These are phyloP conservation scores for Pachycephus smyrnensis DNA, from an alignment of 2,888 invertebrate genomes.

Conservation along the genomic window DNA sequence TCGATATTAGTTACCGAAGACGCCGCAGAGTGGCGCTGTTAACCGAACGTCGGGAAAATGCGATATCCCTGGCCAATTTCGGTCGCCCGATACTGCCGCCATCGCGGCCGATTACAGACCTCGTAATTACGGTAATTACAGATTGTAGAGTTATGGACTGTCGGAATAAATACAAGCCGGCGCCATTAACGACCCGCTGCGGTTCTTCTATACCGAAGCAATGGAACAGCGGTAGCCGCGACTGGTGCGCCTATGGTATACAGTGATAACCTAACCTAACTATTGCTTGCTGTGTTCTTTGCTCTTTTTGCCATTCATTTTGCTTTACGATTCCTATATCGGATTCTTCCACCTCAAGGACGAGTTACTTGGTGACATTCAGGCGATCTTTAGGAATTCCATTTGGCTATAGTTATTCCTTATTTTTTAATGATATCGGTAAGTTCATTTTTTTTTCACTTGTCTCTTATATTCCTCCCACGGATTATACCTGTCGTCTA, in stretches of 20 bases:
- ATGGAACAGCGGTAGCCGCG: conserved; percentile 7
- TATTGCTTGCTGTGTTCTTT: conserved; percentile 28
- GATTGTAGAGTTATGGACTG: conserved; percentile 55
- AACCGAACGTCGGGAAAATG: background rate
- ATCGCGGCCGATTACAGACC: conserved; percentile 27
- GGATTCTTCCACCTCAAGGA: conserved; percentile 36
- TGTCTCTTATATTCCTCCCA: background rate
- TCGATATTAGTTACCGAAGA: background rate
- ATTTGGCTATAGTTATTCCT: background rate
- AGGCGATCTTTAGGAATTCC: background rate
- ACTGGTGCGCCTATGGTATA: background rate
- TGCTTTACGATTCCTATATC: conserved; percentile 27
- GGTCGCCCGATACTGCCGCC: conserved; percentile 3
- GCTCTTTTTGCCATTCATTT: conserved; percentile 25
- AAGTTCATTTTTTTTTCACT: background rate
- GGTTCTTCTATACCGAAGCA: conserved; percentile 5
- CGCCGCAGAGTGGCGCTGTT: background rate
- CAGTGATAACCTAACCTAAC: background rate
- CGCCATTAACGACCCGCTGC: conserved; percentile 1
- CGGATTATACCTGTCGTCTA: background rate
- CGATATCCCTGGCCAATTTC: conserved; percentile 3
- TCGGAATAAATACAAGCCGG: conserved; percentile 51
- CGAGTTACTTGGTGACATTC: conserved; percentile 11
- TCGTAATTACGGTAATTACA: conserved; percentile 53
- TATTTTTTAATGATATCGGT: background rate